Percentiles rank a stretch among this genome's conserved stretches.
These are phyloP conservation scores for Sitobion miscanthi DNA, from an alignment of 1,140 invertebrate genomes.

Conservation along the genomic window DNA sequence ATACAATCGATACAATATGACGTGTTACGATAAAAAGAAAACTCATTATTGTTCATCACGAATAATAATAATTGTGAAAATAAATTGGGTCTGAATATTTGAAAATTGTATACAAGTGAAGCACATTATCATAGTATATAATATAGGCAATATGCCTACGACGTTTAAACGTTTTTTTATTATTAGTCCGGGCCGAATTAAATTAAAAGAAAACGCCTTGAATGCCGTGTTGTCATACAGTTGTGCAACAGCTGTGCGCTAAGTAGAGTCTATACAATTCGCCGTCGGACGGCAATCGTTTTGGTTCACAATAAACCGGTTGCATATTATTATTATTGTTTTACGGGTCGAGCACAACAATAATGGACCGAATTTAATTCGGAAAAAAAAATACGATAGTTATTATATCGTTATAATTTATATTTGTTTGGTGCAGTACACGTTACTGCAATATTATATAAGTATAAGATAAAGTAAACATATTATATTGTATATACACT, in stretches of 20 bases:
- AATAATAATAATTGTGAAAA: not conserved
- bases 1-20: too few relatives aligned
- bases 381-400: not conserved
- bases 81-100: not conserved
- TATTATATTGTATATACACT: not conserved
- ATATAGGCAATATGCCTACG: not conserved
- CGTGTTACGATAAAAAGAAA: not conserved
- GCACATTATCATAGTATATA: not conserved
- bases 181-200: not conserved
- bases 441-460: not conserved
- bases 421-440: not conserved
- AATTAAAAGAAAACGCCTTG: slow-evolving; percentile 43
- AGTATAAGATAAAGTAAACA: not conserved
- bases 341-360: not conserved
- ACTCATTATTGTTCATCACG: not conserved
- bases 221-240: not conserved
- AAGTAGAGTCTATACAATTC: slow-evolving; percentile 51
- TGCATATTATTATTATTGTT: not conserved
- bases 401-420: not conserved
- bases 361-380: not conserved
- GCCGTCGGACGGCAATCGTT: slow-evolving; percentile 21
- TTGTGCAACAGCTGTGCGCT: slow-evolving; percentile 32
- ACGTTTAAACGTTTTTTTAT: not conserved
- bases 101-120: not conserved
- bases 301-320: not conserved